Evolutionary conservation across 1,140 invertebrate species (phyloP), one percentile per base, ranked within the genome.

Genomic region (Drosophila funebris): DNA sequence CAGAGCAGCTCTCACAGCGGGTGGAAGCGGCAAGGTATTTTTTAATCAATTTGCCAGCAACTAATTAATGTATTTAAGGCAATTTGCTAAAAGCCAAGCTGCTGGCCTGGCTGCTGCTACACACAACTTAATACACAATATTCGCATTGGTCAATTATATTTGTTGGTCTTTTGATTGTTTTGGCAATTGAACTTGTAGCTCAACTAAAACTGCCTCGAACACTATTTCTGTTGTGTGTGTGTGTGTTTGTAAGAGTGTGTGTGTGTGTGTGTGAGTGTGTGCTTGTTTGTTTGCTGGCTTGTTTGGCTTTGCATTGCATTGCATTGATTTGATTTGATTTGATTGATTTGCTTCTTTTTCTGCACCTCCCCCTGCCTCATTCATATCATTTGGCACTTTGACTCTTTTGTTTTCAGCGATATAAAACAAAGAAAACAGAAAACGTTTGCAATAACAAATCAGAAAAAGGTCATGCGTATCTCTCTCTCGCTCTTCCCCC

Each of bases 301-400:
- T 66, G 62, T 78, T 76, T 85, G 67, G 37, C 62, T 75, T 84
- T n/a, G 24, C 5, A 5, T 27, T 54, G 48, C 73, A 53, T 73
- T 67, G 58, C 46, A 57, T 78, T 68, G 62, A 74, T 74, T 79
- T 79, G 63, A 67, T 67, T 79, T 84, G 67, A 67, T 67, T 76
- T 76, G 67, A 75, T 80, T 85, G 80, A 79, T 84, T 83, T 64
- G 77, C 60, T 64, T 60, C 36, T 46, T 54, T 67, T 20, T 70
- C 22, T 37, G 39, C 18, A n/a, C 2, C 8, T 39, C 2, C 43
- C 29, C 5, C 43, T 36, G 36, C 27, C 22, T 4, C 14, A 5
- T 11, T n/a, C 24, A 27, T 11, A 16, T 11, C 54, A 73, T 80
- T 84, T 77, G 73, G 60, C 67, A 70, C 77, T 80, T 77, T 73